Percentiles rank a stretch among this genome's conserved stretches.
Conservation (phyloP, 2,888 invertebrate genomes). For the Chymomyza amoena region DNA sequence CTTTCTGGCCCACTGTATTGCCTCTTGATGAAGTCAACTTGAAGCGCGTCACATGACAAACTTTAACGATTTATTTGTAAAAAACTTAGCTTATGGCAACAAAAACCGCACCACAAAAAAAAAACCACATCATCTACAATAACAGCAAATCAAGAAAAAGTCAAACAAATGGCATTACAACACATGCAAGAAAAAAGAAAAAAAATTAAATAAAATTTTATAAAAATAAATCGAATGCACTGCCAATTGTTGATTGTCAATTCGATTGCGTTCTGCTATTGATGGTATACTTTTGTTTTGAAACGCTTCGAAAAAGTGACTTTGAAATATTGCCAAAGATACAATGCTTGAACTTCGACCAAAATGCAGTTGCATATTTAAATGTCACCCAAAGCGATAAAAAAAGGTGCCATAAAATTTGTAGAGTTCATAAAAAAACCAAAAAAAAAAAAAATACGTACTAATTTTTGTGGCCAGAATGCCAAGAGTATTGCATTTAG, state of each 20-base stretch:
- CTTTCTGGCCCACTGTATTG: constrained; percentile 31
- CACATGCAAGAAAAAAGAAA: constrained; percentile 39
- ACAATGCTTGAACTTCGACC: constrained; percentile 49
- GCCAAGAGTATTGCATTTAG: neutral
- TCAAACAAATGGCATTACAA: constrained; percentile 55
- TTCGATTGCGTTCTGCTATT: constrained; percentile 26
- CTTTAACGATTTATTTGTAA: constrained; percentile 45
- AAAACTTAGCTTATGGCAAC: constrained; percentile 12
- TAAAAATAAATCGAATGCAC: constrained; percentile 13
- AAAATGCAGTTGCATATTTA: constrained; percentile 34
- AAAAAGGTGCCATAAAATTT: constrained; percentile 29
- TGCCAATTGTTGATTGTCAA: constrained; percentile 25
- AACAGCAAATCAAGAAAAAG: neutral
- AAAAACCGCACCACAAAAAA: constrained; percentile 41
- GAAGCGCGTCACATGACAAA: constrained; percentile 38
- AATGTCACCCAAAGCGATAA: constrained; percentile 53
- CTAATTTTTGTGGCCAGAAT: constrained; percentile 46
- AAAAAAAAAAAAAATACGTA: constrained; percentile 15
- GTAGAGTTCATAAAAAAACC: constrained; percentile 49
- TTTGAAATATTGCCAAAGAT: constrained; percentile 46
- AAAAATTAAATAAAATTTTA: constrained; percentile 43
- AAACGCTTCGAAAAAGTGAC: constrained; percentile 56
- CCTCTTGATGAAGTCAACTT: constrained; percentile 30
- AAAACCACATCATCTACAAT: constrained; percentile 21
- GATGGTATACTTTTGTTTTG: constrained; percentile 47